Base-by-base conservation (phyloP, 1,140 invertebrate species). In the Physella acuta region DNA sequence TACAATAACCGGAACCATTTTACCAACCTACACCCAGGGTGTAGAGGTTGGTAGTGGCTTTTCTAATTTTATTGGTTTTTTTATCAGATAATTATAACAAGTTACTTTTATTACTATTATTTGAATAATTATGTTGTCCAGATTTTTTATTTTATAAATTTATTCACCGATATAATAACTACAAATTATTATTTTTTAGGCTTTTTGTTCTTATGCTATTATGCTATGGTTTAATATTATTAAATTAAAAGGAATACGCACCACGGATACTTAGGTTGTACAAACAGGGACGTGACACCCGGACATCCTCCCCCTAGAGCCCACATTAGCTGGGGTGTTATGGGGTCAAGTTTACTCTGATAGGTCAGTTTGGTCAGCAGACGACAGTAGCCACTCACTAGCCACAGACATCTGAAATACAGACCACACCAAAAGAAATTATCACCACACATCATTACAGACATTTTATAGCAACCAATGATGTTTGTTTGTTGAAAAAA, bases 261-360 rank as follows among this genome's bases (percentile, higher is more conserved):
- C 78, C 74, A 71, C 31, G 75, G 76, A 44, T 71, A 72, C 34
- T 72, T 56, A 2, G 76, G 75, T 3, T 71, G 65, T 14, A 80
- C 71, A 30, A 71, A 66, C 24, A 80, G 70, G 14, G 75, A 68
- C 20, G 60, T 74, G 8, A 80, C 74, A 33, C 73, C 72, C 16
- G 74, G 68, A 69, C 79, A 80, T 5, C 79, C 79, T 67, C 75
- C 78, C 14, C 77, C 79, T 37, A 80, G 51, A 8, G 77, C 75
- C 73, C 76, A 80, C 64, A 80, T 72, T 30, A 78, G 71, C 55
- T 80, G 77, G n/a, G 76, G 61, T 1, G 74, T 73, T 0, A 75
- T 51, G 26, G 74, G 73, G 49, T 75, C 62, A 8, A 33, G 66
- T 51, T 69, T 55, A 53, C 78, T 77, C n/a, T 70, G 53, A 68